Conservation (phyloP, 2,113 vertebrate genomes). For the Pogona vitticeps region DNA sequence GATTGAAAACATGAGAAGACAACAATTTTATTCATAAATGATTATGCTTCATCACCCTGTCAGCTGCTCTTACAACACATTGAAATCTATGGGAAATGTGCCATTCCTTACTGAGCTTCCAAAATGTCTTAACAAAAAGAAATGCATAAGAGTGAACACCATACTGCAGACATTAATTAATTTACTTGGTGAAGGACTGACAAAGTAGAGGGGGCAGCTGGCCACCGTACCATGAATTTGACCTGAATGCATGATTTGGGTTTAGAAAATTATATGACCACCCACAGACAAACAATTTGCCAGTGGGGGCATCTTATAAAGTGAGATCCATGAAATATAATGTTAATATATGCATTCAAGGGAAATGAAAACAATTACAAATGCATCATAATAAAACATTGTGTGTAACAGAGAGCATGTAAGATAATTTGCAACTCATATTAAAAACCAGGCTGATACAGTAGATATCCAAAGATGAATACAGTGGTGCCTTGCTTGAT, state of each 20-base stretch:
- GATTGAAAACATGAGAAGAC: slow-evolving; percentile 18
- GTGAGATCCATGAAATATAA: background rate
- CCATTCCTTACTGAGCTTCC: background rate
- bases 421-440: too few species aligned
- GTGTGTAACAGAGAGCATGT: background rate
- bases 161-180: background rate
- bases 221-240: background rate
- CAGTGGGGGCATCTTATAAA: background rate
- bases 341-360: background rate
- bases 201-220: background rate
- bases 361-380: background rate
- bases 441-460: background rate
- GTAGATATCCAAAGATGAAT: background rate
- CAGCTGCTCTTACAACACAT: background rate
- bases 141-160: background rate
- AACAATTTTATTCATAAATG: slow-evolving; percentile 23
- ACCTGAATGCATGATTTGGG: background rate
- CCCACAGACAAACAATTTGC: background rate
- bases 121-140: background rate
- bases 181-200: background rate
- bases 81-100: slow-evolving; percentile 7
- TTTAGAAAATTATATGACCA: background rate
- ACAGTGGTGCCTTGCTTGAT: too few species aligned
- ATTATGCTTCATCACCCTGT: background rate
- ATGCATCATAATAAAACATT: background rate